A percentile compares a stretch with the other conserved stretches of the same genome.
Evolutionary conservation across 2,113 vertebrate species (phyloP).

Genomic region (Xiphophorus maculatus): DNA sequence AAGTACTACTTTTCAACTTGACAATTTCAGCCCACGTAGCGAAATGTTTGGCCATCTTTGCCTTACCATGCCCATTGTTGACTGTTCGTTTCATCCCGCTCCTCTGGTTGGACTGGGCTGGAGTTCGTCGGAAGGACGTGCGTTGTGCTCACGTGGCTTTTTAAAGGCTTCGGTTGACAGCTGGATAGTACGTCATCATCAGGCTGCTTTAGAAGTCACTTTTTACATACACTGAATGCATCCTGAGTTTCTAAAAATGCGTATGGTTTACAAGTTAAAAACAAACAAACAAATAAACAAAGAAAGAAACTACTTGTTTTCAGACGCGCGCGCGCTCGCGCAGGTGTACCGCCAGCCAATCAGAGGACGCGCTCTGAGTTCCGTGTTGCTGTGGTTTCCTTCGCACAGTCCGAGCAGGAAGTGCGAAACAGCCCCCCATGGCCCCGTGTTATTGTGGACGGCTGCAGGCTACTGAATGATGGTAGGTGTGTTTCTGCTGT

Average conservation of each 20-base stretch:
- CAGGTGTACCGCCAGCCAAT: conserved; percentile 22
- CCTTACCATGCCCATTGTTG: conserved; percentile 11
- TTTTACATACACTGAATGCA: background rate
- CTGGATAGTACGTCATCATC: background rate
- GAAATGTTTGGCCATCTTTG: accelerated
- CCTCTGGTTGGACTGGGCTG: background rate
- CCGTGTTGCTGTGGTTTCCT: conserved; percentile 12
- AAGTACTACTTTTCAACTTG: background rate
- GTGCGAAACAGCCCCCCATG: background rate
- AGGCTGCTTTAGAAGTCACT: background rate
- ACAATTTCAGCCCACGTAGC: too few species aligned
- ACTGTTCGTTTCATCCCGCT: background rate
- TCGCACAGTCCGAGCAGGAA: conserved; percentile 27
- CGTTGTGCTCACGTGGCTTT: background rate
- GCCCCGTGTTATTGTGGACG: conserved; percentile 2
- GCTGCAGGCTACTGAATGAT: conserved; percentile 5
- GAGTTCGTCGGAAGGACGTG: background rate
- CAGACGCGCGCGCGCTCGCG: background rate
- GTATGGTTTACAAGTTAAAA: background rate
- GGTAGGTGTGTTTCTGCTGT: conserved; percentile 20
- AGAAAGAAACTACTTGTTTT: background rate
- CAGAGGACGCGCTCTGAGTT: conserved; percentile 7
- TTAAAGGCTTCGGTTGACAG: background rate
- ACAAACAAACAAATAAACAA: too few species aligned
- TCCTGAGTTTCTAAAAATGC: too few species aligned